Conservation (phyloP, 2,797 vertebrate species). For the Glossophaga mutica region DNA sequence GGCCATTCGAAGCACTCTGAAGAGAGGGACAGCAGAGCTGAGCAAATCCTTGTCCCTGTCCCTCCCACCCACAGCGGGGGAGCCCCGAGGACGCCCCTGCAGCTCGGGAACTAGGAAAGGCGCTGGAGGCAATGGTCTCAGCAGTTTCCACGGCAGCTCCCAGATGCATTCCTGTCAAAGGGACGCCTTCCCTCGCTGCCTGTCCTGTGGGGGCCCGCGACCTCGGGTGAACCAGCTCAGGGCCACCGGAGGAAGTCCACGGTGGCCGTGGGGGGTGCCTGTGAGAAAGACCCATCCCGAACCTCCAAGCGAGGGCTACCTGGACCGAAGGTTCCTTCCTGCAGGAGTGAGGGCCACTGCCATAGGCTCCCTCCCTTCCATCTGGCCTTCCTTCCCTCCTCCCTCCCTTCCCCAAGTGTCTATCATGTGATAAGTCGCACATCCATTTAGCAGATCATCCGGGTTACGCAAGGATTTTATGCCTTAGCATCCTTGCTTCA, state of each 20-base stretch:
- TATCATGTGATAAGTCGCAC: not conserved
- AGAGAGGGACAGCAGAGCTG: not conserved
- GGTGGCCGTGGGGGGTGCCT: accelerated
- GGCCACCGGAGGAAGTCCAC: not conserved
- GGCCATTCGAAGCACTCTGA: not conserved
- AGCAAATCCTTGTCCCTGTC: not conserved
- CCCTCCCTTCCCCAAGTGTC: too few relatives aligned
- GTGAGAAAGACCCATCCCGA: accelerated
- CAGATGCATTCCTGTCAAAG: not conserved
- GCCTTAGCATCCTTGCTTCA: not conserved
- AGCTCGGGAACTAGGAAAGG: not conserved
- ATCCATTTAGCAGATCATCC: not conserved
- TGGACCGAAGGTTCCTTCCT: not conserved
- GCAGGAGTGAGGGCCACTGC: not conserved
- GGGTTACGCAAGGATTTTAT: not conserved
- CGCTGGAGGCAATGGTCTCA: not conserved
- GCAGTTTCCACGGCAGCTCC: accelerated
- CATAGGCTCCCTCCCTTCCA: too few relatives aligned
- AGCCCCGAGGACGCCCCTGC: accelerated
- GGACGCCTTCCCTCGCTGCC: not conserved
- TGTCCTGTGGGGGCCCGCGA: not conserved
- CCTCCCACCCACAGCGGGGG: not conserved
- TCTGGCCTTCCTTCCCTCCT: too few relatives aligned
- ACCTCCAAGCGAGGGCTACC: not conserved
- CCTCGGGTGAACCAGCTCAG: not conserved